Evolutionary conservation across 2,113 vertebrate genomes (phyloP).

Genomic region (Heterocephalus glaber): DNA sequence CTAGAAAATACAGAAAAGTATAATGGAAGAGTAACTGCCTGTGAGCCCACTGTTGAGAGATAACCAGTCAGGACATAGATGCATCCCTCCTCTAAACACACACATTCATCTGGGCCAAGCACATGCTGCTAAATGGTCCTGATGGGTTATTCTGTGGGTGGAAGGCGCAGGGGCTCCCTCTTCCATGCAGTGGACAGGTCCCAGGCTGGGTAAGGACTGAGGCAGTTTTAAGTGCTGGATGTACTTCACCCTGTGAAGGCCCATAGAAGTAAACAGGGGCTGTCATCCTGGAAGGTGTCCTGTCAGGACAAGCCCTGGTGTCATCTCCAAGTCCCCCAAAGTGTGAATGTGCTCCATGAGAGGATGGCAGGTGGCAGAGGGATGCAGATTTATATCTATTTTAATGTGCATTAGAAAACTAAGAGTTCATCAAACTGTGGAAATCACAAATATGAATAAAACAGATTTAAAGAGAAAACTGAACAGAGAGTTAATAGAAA

Average conservation of each 20-base stretch:
- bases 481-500: not conserved
- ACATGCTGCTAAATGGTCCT: rapidly evolving
- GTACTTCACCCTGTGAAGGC: not conserved
- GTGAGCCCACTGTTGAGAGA: not conserved
- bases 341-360: not conserved
- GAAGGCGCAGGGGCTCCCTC: not conserved
- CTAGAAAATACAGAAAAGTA: slow-evolving; percentile 14
- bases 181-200: not conserved
- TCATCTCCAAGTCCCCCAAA: not conserved
- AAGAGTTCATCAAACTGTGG: not conserved
- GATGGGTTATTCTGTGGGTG: not conserved
- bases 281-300: rapidly evolving
- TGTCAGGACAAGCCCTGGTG: not conserved
- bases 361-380: not conserved
- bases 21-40: not conserved
- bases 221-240: not conserved
- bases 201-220: not conserved
- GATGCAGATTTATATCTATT: not conserved
- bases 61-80: too few species aligned
- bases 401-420: not conserved
- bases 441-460: not conserved
- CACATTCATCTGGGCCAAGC: rapidly evolving
- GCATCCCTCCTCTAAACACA: not conserved
- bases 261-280: not conserved
- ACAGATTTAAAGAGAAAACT: not conserved